A percentile compares a stretch with the other conserved stretches of the same genome.
Evolutionary conservation across 2,113 vertebrate genomes (phyloP).

Genomic region (Amblyornis subalaris): DNA sequence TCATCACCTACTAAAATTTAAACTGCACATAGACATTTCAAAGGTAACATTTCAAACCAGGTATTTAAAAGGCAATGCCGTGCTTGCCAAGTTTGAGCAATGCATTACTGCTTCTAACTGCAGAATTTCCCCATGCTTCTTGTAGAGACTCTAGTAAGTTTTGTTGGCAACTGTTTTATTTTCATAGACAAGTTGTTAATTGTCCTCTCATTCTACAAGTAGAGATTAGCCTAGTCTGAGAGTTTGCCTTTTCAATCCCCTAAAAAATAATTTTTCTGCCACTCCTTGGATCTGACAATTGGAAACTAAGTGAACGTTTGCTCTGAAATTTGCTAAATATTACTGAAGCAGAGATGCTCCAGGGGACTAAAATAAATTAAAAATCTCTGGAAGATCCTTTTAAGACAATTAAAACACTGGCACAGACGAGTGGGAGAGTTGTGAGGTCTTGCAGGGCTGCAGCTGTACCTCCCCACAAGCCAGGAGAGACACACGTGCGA

Average conservation of each 20-base stretch:
- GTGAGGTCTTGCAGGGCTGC: background rate
- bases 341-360: background rate
- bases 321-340: background rate
- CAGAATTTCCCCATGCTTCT: background rate
- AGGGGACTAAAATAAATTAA: background rate
- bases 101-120: background rate
- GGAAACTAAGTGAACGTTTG: background rate
- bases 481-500: rapidly evolving
- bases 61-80: background rate
- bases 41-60: background rate
- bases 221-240: background rate
- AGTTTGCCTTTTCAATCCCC: background rate
- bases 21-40: background rate
- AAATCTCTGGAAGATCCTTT: background rate
- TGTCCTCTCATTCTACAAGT: background rate
- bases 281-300: background rate
- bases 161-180: background rate
- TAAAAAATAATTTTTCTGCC: background rate
- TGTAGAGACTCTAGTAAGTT: background rate
- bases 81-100: background rate
- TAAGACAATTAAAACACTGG: background rate
- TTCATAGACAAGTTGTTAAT: conserved; percentile 13
- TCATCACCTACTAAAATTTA: background rate
- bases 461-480: background rate
- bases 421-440: background rate